Base-by-base conservation (phyloP, 2,797 vertebrate species). In the Manis pentadactyla region DNA sequence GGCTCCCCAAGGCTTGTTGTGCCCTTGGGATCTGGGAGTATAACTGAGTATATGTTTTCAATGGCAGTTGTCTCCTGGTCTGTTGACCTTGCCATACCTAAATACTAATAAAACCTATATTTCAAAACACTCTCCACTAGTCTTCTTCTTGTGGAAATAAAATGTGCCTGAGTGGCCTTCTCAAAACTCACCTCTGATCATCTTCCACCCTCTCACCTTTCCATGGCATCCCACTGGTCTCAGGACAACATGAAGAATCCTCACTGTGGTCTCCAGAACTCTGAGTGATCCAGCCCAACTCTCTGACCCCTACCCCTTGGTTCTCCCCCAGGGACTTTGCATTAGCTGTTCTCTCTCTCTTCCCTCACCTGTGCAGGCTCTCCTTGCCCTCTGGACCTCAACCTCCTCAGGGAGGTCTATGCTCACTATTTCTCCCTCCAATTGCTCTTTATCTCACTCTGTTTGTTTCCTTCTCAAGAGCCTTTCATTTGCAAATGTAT, bases 1-100 rank as follows among this genome's bases (percentile, higher is more conserved):
- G 37, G 31, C 27, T 4, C 27, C 13, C 25, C 31, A 0, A 71
- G 19, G 25, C 37, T 34, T 27, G 6, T 1, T 5, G 0, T 66
- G 39, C 21, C 19, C 68, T 53, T 51, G 27, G 3, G n/a, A 82
- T 77, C 19, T 51, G 19, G 86, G 29, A 59, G 34, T 29, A 31
- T 29, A 61, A 42, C 42, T 21, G 18, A 31, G 68, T 55, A 5
- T 64, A 68, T 25, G 19, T 37, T 31, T 46, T 12, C 5, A 12
- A 4, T 9, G 19, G 31, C 63, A 69, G 42, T 59, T 0, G 1
- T 69, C 53, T 31, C 61, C 21, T 71, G 55, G 27, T 42, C 34
- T 93, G 8, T 55, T 8, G 39, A 27, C 61, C 61, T 86, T 25
- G 19, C 12, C 12, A 0, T 25, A 21, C 2, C 49, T 53, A 66